phyloP scores from a whole-genome alignment of 2,113 vertebrate genomes.

The Collichthys lucidus region DNA sequence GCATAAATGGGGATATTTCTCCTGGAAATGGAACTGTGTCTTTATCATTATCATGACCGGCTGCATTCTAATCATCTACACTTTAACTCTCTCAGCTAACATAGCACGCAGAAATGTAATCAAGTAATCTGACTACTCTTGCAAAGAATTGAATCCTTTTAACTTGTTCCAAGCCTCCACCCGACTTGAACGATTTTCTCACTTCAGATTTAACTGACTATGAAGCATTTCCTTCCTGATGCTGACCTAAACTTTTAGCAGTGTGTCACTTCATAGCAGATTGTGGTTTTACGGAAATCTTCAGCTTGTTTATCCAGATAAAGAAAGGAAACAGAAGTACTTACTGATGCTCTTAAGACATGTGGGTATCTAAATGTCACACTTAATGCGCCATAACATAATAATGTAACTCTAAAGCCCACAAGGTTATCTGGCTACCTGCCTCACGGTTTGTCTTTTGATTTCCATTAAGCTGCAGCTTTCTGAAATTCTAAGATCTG shows the following conservation, averaged over 20 bases:
- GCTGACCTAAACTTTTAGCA: slow-evolving; percentile 29
- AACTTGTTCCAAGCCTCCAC: slow-evolving; percentile 6
- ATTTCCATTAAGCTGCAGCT: slow-evolving; percentile 19
- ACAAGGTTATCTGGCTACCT: background rate
- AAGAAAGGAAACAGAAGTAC: slow-evolving; percentile 16
- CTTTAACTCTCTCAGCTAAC: slow-evolving; percentile 72
- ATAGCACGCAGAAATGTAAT: slow-evolving; percentile 52
- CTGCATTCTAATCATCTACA: slow-evolving; percentile 54
- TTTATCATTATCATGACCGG: slow-evolving; percentile 42
- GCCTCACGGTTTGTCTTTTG: slow-evolving; percentile 1
- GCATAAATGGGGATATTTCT: slow-evolving; percentile 43
- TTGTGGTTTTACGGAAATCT: slow-evolving; percentile 9
- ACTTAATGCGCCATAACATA: slow-evolving; percentile 23
- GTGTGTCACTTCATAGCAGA: slow-evolving; percentile 18
- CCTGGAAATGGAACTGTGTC: slow-evolving; percentile 40
- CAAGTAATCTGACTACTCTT: slow-evolving; percentile 38
- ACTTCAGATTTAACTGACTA: slow-evolving; percentile 36
- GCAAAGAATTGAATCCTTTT: slow-evolving; percentile 38
- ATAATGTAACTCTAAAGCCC: slow-evolving; percentile 9
- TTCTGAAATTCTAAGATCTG: slow-evolving; percentile 19
- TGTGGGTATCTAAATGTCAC: slow-evolving; percentile 29
- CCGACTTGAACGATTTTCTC: slow-evolving; percentile 1
- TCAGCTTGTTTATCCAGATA: background rate
- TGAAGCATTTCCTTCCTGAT: slow-evolving; percentile 25
- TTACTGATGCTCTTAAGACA: background rate